Percentiles rank a stretch among this genome's conserved stretches.
phyloP scores from a whole-genome alignment of 2,888 invertebrate genomes.

The Sminthurinus aureus region DNA sequence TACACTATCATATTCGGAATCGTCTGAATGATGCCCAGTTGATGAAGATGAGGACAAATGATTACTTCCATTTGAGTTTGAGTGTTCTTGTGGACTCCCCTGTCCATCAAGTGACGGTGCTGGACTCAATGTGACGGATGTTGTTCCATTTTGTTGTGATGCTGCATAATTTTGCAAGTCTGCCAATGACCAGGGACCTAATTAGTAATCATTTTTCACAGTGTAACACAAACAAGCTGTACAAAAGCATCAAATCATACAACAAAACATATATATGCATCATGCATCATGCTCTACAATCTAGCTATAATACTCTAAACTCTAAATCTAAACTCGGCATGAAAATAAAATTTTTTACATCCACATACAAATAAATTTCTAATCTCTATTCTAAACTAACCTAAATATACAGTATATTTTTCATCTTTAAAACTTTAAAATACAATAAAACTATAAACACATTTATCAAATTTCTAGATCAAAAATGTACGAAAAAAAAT shows the following conservation, averaged over 20 bases:
- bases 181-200: slow-evolving; percentile 59
- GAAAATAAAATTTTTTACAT: too few species aligned
- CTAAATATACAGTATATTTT: too few species aligned
- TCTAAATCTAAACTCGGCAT: too few species aligned
- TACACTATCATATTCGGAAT: slow-evolving; percentile 63
- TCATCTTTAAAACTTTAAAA: too few species aligned
- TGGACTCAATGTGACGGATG: slow-evolving; percentile 86
- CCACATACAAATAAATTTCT: too few species aligned
- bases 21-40: slow-evolving; percentile 56
- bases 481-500: too few species aligned
- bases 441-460: too few species aligned
- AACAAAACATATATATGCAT: not conserved
- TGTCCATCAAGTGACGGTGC: slow-evolving; percentile 89
- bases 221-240: slow-evolving; percentile 3
- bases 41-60: slow-evolving; percentile 56
- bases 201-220: slow-evolving; percentile 37
- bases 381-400: too few species aligned
- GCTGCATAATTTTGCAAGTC: slow-evolving; percentile 59
- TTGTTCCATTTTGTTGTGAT: slow-evolving; percentile 58
- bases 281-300: not conserved
- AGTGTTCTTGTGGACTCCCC: slow-evolving; percentile 79
- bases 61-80: slow-evolving; percentile 51
- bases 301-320: too few species aligned
- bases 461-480: too few species aligned
- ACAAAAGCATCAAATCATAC: not conserved